Evolutionary conservation across 2,113 vertebrate species (phyloP).

Genomic region (Calonectris borealis): DNA sequence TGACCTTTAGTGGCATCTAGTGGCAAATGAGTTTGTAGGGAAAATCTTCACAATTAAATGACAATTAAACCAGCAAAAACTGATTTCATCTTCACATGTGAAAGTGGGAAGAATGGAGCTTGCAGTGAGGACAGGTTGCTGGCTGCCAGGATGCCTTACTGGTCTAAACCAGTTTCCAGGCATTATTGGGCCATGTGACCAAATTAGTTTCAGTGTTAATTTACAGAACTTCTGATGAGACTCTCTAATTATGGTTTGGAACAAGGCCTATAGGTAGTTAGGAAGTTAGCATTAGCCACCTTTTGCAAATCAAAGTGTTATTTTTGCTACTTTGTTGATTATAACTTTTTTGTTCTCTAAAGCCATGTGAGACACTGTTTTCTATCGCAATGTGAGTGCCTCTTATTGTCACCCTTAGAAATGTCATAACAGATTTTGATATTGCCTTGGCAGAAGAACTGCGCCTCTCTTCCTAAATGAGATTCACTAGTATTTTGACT

Average conservation of each 20-base stretch:
- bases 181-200: background rate
- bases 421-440: background rate
- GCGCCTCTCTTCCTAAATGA: background rate
- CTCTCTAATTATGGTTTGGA: background rate
- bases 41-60: background rate
- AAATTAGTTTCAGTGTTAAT: background rate
- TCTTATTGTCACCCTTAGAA: background rate
- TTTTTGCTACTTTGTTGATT: background rate
- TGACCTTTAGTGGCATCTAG: conserved; percentile 51
- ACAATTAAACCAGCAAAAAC: background rate
- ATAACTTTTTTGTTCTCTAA: background rate
- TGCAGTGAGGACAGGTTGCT: background rate
- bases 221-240: background rate
- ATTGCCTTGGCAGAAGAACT: background rate
- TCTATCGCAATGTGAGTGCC: background rate
- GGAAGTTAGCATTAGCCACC: background rate
- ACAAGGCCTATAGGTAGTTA: background rate
- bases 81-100: background rate
- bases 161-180: background rate
- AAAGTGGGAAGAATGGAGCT: background rate
- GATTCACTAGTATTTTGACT: background rate
- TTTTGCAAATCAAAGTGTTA: background rate
- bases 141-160: background rate
- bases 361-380: background rate
- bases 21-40: background rate